These are phyloP conservation scores for Pteria penguin DNA, from an alignment of 2,888 invertebrate genomes.

Conservation along the genomic window DNA sequence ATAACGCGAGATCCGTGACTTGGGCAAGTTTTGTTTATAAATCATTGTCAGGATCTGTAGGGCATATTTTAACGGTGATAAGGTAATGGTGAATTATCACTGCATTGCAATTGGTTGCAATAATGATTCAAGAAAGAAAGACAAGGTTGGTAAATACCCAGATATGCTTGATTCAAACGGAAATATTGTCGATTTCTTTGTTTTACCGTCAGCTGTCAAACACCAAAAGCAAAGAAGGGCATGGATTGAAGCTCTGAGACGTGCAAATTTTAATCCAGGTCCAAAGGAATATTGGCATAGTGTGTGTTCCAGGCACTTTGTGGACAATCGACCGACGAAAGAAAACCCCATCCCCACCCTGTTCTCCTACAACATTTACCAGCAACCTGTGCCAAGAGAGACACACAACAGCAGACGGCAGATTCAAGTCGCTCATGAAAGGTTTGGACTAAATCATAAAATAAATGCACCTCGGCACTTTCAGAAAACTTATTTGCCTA, in stretches of 20 bases:
- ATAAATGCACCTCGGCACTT: too few relatives aligned
- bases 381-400: not conserved
- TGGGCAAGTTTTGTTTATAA: too few relatives aligned
- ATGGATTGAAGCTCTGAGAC: not conserved
- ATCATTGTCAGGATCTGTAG: too few relatives aligned
- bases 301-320: conserved; percentile 1
- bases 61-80: not conserved
- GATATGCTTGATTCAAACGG: not conserved
- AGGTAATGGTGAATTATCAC: not conserved
- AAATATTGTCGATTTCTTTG: not conserved
- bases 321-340: not conserved
- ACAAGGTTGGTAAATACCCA: not conserved
- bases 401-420: not conserved
- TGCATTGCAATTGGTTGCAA: conserved; percentile 2
- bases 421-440: not conserved
- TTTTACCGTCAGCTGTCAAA: not conserved
- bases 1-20: too few relatives aligned
- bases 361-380: not conserved
- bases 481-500: too few relatives aligned
- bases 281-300: conserved; percentile 3
- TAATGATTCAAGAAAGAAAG: not conserved
- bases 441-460: too few relatives aligned
- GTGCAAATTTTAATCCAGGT: not conserved
- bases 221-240: not conserved
- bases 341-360: not conserved